Evolutionary conservation across 2,797 vertebrate genomes (phyloP), one percentile per base, ranked within the genome.

Genomic region (Loris lydekkerianus): DNA sequence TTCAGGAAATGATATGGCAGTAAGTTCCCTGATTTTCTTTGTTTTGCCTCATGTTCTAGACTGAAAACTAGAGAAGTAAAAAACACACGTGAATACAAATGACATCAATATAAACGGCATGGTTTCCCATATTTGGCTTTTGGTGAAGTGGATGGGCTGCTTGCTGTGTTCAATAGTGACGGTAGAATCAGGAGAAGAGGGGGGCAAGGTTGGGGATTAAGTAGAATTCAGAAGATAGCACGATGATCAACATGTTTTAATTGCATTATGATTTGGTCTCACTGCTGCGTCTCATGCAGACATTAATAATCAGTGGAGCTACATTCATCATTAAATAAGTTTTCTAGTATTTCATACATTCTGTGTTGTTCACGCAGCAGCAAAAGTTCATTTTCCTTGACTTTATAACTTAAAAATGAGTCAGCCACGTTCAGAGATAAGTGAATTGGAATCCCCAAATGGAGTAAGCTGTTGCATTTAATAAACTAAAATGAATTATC

Each of bases 381-480:
- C 56, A 37, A 61, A 37, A 43, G 49, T 67, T 86, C 72, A 70
- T 95, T 92, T 88, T 43, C 60, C 67, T 31, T n/a, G 29, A 83
- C 73, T 86, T 84, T 20, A 4, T 81, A 37, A 49, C 18, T 58
- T 77, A 78, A 89, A 75, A 82, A 31, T 58, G 58, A 88, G 70
- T 29, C 58, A 73, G 27, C n/a, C 23, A 89, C 34, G 58, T 77
- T 84, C 49, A 94, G 53, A 94, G 89, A 43, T 18, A 81, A 82
- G 27, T 63, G 5, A 53, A 37, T 17, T 23, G 8, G 14, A 87
- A 78, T 90, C 31, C 40, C 17, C 27, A 58, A 95, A 65, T 78
- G 61, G 18, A 92, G 23, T 46, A 58, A n/a, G 7, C 21, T 65
- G 23, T 84, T 31, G 15, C 58, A 40, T 18, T 84, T 69, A 75